phyloP scores from a whole-genome alignment of 2,888 invertebrate genomes.

The Drosophila anomalata region DNA sequence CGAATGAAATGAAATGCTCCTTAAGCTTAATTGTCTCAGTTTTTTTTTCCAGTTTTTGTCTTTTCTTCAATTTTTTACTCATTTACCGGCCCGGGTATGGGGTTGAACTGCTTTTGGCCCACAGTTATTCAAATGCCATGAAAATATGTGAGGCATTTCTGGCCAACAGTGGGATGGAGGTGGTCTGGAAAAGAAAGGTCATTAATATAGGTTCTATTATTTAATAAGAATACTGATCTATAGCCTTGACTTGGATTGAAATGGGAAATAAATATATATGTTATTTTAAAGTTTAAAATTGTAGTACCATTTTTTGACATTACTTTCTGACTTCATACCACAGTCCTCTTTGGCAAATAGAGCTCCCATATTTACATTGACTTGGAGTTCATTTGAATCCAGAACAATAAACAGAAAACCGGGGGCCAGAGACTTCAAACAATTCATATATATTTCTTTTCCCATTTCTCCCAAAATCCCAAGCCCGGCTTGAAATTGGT shows the following conservation, averaged over 20 bases:
- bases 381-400: slow-evolving; percentile 53
- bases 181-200: neutral
- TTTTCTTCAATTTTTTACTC: slow-evolving; percentile 69
- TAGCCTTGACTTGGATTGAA: neutral
- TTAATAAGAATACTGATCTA: neutral
- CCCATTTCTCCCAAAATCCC: slow-evolving; percentile 30
- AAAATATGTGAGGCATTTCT: slow-evolving; percentile 61
- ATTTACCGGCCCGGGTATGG: slow-evolving; percentile 50
- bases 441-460: slow-evolving; percentile 33
- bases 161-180: slow-evolving; percentile 49
- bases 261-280: neutral
- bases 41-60: slow-evolving; percentile 22
- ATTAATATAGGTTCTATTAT: neutral
- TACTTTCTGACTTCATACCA: slow-evolving; percentile 18
- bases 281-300: neutral
- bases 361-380: slow-evolving; percentile 60
- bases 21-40: slow-evolving; percentile 76
- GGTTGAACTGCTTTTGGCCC: slow-evolving; percentile 53
- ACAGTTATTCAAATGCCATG: slow-evolving; percentile 68
- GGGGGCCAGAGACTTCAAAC: slow-evolving; percentile 58
- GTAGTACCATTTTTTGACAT: no score
- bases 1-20: slow-evolving; percentile 71
- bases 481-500: slow-evolving; percentile 64
- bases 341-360: slow-evolving; percentile 39
- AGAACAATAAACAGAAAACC: slow-evolving; percentile 66